Evolutionary conservation across 2,113 vertebrate genomes (phyloP), one percentile per base, ranked within the genome.

Genomic region (Sula dactylatra): DNA sequence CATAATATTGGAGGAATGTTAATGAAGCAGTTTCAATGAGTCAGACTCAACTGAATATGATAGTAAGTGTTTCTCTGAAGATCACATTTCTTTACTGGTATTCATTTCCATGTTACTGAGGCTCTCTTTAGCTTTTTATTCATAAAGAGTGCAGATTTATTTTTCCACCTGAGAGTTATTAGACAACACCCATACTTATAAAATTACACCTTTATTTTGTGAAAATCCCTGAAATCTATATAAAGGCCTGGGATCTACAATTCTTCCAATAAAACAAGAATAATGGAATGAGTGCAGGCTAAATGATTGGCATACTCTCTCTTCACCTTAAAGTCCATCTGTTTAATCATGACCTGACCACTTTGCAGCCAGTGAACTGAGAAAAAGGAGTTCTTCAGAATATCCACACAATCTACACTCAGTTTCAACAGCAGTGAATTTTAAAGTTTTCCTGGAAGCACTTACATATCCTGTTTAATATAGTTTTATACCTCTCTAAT

Each of bases 401-500:
- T 29, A 36, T 10, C 47, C 64, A 4, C 8, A 11, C 5, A 71
- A 92, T 11, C 4, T 7, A 44, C 0, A 0, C 3, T 55, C 20
- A 50, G 9, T 64, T 82, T 80, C 40, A 58, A 36, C 40, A 65
- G 9, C 11, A 66, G 16, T 24, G 42, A 50, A 44, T 70, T 80
- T 71, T 55, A 72, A 62, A 50, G 4, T 3, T 45, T 73, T 81
- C 15, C 24, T 34, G 10, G 31, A 89, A 86, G 34, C 27, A 52
- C 18, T 79, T 55, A 11, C 6, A 13, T 77, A 8, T 40, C 4
- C 27, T 34, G 6, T 80, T 90, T 40, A 45, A 56, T 78, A 25
- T 25, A 15, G 13, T 16, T 50, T 88, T 52, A 8, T 52, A 40
- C 8, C 86, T 54, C 24, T 61, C 34, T 69, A 52, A 19, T 50